Conservation (phyloP, 2,113 vertebrate genomes). For the Aegypius monachus region DNA sequence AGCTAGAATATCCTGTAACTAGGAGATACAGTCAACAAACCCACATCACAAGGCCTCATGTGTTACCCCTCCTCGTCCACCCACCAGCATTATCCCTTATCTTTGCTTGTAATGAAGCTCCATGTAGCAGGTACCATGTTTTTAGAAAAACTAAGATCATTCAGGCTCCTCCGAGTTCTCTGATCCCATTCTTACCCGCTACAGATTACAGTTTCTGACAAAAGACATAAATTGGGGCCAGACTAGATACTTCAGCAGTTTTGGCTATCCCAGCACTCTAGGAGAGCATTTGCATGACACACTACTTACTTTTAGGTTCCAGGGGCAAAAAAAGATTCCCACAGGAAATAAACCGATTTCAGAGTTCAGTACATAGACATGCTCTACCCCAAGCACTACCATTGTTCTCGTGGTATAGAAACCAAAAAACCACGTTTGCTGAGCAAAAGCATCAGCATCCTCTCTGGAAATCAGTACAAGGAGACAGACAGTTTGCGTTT, state of each 20-base stretch:
- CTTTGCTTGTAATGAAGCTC: background rate
- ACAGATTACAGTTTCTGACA: background rate
- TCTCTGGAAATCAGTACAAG: accelerated
- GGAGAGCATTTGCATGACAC: accelerated
- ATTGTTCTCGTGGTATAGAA: accelerated
- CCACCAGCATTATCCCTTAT: background rate
- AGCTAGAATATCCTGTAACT: background rate
- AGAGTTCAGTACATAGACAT: accelerated
- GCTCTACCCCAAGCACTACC: too few relatives aligned
- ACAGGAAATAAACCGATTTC: background rate
- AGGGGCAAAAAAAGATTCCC: background rate
- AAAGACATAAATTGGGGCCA: background rate
- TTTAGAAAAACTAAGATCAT: background rate
- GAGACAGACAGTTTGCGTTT: too few relatives aligned
- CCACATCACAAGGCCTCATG: background rate
- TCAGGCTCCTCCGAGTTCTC: accelerated
- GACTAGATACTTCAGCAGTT: background rate
- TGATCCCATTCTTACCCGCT: accelerated
- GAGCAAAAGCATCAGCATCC: accelerated
- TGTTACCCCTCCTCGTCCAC: background rate
- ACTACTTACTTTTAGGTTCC: accelerated
- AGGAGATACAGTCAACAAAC: conserved; percentile 44
- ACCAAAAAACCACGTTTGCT: accelerated
- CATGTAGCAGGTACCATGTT: accelerated
- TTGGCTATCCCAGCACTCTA: background rate